Conservation (phyloP, 2,888 invertebrate genomes). For the Acronicta psi region DNA sequence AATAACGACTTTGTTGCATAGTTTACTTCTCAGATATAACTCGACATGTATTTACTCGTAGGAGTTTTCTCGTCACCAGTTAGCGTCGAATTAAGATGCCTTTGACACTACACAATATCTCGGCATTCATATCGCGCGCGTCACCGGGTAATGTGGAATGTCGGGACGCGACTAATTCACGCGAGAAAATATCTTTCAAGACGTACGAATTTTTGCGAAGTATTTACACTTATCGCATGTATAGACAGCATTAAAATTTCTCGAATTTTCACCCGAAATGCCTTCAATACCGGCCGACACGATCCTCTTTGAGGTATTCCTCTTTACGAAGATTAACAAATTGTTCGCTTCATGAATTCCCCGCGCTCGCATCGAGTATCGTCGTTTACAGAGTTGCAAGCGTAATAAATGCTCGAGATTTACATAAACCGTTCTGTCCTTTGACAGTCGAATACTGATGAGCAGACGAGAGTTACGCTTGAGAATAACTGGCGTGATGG, state of each 20-base stretch:
- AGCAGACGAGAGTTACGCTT: slow-evolving; percentile 68
- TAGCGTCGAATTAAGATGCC: slow-evolving; percentile 70
- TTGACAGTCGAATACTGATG: slow-evolving; percentile 79
- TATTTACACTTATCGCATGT: slow-evolving; percentile 59
- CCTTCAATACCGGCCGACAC: slow-evolving; percentile 58
- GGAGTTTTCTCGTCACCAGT: slow-evolving; percentile 53
- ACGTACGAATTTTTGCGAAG: slow-evolving; percentile 71
- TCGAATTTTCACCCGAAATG: slow-evolving; percentile 62
- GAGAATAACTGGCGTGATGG: slow-evolving; percentile 64
- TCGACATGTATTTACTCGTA: slow-evolving; percentile 34
- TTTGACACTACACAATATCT: slow-evolving; percentile 64
- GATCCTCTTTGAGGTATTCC: slow-evolving; percentile 60
- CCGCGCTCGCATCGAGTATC: slow-evolving; percentile 59
- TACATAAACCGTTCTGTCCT: slow-evolving; percentile 76
- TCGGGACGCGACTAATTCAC: slow-evolving; percentile 78
- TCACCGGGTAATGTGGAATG: slow-evolving; percentile 74
- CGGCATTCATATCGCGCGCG: slow-evolving; percentile 66
- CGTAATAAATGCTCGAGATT: slow-evolving; percentile 77
- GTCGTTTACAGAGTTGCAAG: slow-evolving; percentile 68
- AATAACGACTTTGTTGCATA: slow-evolving; percentile 68
- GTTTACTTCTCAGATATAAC: slow-evolving; percentile 52
- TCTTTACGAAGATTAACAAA: slow-evolving; percentile 73
- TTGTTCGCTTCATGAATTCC: slow-evolving; percentile 70
- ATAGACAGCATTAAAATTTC: slow-evolving; percentile 53
- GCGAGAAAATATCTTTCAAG: slow-evolving; percentile 78